phyloP scores from a whole-genome alignment of 2,113 vertebrate species.

The Pygoscelis antarcticus region DNA sequence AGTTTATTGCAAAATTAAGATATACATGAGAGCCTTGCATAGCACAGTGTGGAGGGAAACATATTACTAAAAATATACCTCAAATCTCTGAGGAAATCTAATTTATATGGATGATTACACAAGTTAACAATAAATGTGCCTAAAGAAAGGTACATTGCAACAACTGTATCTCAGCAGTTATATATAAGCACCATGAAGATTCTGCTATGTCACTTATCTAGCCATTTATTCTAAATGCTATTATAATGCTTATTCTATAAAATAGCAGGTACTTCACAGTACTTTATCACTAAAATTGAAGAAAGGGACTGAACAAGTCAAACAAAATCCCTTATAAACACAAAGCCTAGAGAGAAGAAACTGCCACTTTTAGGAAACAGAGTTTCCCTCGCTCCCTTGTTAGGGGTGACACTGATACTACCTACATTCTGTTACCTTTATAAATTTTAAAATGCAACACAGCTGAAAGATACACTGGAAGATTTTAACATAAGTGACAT shows the following conservation, averaged over 20 bases:
- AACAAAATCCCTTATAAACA: neutral
- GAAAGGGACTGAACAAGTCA: neutral
- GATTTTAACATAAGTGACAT: neutral
- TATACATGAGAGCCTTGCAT: neutral
- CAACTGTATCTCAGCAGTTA: neutral
- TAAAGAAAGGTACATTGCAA: neutral
- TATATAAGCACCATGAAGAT: neutral
- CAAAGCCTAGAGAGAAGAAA: neutral
- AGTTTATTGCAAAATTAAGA: neutral
- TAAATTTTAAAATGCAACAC: neutral
- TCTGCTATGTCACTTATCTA: neutral
- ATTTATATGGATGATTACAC: neutral
- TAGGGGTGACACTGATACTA: neutral
- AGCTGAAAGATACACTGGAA: neutral
- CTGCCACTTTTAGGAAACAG: neutral
- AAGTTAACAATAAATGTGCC: neutral
- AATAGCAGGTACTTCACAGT: neutral
- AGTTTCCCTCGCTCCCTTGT: rapidly evolving
- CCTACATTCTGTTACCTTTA: neutral
- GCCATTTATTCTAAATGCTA: neutral
- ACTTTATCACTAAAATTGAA: neutral
- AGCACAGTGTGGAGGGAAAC: neutral
- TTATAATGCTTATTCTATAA: neutral
- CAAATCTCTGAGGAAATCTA: neutral
- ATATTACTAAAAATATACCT: neutral